These are phyloP conservation scores for Dicrostonyx torquatus DNA, from an alignment of 2,797 vertebrate genomes.

Conservation along the genomic window DNA sequence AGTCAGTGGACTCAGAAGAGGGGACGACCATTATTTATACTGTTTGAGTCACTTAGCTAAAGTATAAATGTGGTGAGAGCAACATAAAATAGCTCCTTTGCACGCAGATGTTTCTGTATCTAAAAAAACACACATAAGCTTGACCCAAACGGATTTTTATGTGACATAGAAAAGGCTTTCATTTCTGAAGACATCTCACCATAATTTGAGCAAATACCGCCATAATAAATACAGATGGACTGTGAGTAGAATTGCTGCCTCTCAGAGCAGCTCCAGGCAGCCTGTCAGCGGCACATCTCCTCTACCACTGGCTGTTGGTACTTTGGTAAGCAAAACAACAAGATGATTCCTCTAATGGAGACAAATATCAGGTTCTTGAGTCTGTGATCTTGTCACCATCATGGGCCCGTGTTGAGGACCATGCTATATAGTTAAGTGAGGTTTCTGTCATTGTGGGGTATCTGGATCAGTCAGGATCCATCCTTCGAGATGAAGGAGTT, in stretches of 20 bases:
- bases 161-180: not conserved
- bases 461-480: not conserved
- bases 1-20: not conserved
- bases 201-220: not conserved
- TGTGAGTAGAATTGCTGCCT: not conserved
- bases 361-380: not conserved
- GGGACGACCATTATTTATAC: not conserved
- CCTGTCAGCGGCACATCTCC: not conserved
- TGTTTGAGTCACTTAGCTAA: not conserved
- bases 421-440: not conserved
- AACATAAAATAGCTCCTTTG: slow-evolving; percentile 5
- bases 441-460: not conserved
- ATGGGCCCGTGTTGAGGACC: not conserved
- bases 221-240: not conserved
- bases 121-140: not conserved
- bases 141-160: not conserved
- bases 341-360: not conserved
- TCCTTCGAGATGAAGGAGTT: not conserved
- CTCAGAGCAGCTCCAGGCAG: not conserved
- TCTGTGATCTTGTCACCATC: not conserved
- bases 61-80: not conserved
- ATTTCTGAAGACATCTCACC: not conserved
- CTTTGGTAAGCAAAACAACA: not conserved
- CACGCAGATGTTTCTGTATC: not conserved
- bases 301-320: not conserved